phyloP scores from a whole-genome alignment of 2,888 invertebrate genomes.

The Lottia scabra region DNA sequence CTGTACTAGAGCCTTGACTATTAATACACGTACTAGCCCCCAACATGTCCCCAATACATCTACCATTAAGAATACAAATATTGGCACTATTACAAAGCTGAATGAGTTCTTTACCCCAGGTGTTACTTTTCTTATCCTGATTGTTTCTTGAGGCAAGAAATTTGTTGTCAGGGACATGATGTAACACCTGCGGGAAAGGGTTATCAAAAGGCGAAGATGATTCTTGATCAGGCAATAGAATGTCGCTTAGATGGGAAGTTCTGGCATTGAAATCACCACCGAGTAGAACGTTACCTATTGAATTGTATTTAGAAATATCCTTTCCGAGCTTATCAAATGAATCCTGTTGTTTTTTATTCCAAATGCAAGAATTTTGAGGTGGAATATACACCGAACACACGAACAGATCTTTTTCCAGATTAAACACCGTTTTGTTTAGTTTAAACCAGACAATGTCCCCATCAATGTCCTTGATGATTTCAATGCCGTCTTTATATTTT shows the following conservation, averaged over 20 bases:
- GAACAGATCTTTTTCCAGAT: too few relatives aligned
- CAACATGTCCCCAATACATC: too few relatives aligned
- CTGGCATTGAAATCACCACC: too few relatives aligned
- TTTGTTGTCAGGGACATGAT: not conserved
- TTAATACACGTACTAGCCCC: too few relatives aligned
- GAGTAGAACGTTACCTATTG: slow-evolving; percentile 7
- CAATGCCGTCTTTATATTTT: not conserved
- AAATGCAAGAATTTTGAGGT: too few relatives aligned
- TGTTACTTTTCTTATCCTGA: not conserved
- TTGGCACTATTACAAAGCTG: not conserved
- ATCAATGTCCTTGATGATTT: not conserved
- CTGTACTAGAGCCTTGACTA: not conserved
- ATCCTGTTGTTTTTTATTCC: too few relatives aligned
- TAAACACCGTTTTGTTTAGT: slow-evolving; percentile 15
- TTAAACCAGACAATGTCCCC: slow-evolving; percentile 11
- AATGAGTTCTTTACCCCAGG: too few relatives aligned
- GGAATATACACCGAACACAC: too few relatives aligned
- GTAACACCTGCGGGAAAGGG: not conserved
- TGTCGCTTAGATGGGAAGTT: slow-evolving; percentile 2
- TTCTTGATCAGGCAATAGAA: not conserved
- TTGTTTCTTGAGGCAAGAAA: too few relatives aligned
- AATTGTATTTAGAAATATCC: not conserved
- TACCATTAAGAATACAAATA: too few relatives aligned
- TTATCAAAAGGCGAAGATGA: not conserved
- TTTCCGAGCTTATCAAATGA: slow-evolving; percentile 10